Percentiles rank a stretch among this genome's conserved stretches.
These are phyloP conservation scores for Bombus superbus DNA, from an alignment of 1,140 invertebrate species.

Conservation along the genomic window DNA sequence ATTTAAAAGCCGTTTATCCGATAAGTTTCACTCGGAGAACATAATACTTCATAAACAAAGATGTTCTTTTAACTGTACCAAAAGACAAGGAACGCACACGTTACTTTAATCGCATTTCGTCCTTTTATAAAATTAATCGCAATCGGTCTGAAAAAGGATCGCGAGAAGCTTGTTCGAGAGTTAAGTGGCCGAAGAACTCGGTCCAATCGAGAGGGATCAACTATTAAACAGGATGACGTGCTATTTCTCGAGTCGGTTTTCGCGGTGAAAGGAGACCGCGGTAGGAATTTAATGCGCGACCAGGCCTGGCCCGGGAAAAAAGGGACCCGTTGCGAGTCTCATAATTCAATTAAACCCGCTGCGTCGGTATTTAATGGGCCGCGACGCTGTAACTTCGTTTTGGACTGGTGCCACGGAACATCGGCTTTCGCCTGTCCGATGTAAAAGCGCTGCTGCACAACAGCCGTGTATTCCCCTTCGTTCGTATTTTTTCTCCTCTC, in stretches of 20 bases:
- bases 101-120: neutral
- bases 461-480: too few species aligned
- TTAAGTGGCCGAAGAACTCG: neutral
- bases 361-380: slow-evolving; percentile 68
- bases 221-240: slow-evolving; percentile 69
- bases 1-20: neutral
- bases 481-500: neutral
- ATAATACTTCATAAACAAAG: neutral
- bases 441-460: slow-evolving; percentile 35
- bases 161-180: neutral
- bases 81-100: too few species aligned
- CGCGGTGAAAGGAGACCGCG: slow-evolving; percentile 51
- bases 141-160: neutral
- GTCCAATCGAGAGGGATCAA: neutral
- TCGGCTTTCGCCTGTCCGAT: slow-evolving; percentile 21
- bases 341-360: slow-evolving; percentile 68
- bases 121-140: neutral
- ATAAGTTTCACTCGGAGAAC: neutral
- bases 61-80: neutral
- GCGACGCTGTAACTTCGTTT: slow-evolving; percentile 64
- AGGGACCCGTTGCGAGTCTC: slow-evolving; percentile 30
- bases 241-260: slow-evolving; percentile 60
- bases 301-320: slow-evolving; percentile 29
- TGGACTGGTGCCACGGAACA: slow-evolving; percentile 58
- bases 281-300: slow-evolving; percentile 59